Evolutionary conservation across 2,797 vertebrate genomes (phyloP).

Genomic region (Mycteria americana): DNA sequence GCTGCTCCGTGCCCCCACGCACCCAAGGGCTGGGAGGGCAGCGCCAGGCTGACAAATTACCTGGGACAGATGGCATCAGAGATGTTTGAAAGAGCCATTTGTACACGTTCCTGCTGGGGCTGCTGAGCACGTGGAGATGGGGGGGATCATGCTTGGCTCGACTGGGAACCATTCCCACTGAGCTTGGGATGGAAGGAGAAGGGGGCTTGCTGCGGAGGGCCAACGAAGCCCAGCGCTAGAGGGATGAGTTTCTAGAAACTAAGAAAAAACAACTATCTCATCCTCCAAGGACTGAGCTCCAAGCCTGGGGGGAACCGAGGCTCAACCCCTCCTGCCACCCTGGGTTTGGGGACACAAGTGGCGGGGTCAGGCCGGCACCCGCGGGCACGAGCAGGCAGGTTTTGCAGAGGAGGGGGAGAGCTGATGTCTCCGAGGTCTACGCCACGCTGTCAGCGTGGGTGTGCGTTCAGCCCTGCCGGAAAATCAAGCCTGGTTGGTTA

Average conservation of each 20-base stretch:
- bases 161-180: accelerated
- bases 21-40: not conserved
- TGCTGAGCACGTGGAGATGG: accelerated
- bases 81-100: not conserved
- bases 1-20: accelerated
- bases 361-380: not conserved
- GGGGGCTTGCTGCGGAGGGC: not conserved
- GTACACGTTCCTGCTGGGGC: not conserved
- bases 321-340: not conserved
- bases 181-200: not conserved
- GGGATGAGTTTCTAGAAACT: not conserved
- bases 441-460: not conserved
- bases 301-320: accelerated
- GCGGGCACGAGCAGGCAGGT: not conserved
- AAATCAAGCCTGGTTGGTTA: not conserved
- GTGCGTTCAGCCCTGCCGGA: not conserved
- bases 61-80: not conserved
- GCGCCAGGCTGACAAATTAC: not conserved
- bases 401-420: not conserved
- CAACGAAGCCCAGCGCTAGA: accelerated
- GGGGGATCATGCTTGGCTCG: accelerated
- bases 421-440: not conserved
- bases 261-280: not conserved
- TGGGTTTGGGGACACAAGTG: not conserved
- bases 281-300: not conserved